Base-by-base conservation (phyloP, 2,888 invertebrate genomes). In the Synanthedon myopaeformis region DNA sequence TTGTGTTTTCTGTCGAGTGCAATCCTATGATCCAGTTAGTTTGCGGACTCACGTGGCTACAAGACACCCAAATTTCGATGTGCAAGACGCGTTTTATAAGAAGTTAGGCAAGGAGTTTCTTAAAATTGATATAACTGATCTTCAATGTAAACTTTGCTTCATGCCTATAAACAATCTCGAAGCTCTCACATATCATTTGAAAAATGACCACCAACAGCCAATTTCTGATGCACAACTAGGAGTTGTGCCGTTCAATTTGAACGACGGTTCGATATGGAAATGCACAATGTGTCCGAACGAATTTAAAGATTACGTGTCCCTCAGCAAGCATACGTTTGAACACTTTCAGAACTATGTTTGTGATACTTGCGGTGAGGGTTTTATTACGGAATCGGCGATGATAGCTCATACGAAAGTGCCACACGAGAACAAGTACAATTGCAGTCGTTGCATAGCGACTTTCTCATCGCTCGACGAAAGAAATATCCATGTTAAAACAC, bases 271-370 rank as follows among this genome's bases (percentile, higher is more conserved):
- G 0, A 62, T 74, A 35, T 87, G 85, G 85, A 80, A 82, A 59
- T 87, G 86, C 52, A 82, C 83, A 0, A 79, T 86, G 56, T 87
- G 87, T 59, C 73, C 81, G 0, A 81, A 84, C 53, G 77, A 79
- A 57, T 87, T 87, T 51, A 81, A 82, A 69, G 83, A 85, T 59
- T 86, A 86, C 52, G 67, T 77, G 0, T 80, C 79, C 0, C 58
- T 87, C n/a, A 82, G 80, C 56, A 85, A 82, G 49, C 87, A 87
- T 55, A 87, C 86, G 0, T 69, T 79, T 0, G 78, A 78, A 57
- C 87, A 87, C 61, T 87, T 82, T 52, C 82, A 85, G 57, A 87
- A 87, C 55, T 86, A 84, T 55, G 87, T 87, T 8, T 87, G 87
- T 56, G 85, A 86, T 57, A 79, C 83, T 1, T 87, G 87, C 53